Evolutionary conservation across 2,888 invertebrate species (phyloP).

Genomic region (Catocala fraxini): DNA sequence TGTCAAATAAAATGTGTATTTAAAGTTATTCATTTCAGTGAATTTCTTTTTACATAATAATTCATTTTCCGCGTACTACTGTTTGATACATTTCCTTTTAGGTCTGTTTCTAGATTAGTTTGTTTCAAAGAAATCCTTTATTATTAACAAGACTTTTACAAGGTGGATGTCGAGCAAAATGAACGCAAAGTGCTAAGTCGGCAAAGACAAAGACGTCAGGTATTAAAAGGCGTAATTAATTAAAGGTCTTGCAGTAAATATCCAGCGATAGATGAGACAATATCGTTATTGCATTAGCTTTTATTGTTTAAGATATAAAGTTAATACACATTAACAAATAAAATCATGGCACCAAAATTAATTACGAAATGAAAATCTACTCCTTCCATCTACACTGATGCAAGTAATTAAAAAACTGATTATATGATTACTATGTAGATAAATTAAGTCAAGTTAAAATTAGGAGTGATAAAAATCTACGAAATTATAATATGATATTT

Average conservation of each 20-base stretch:
- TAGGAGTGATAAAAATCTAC: conserved; percentile 46
- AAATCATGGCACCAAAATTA: neutral
- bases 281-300: too few species aligned
- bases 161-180: conserved; percentile 27
- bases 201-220: conserved; percentile 22
- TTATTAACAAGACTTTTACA: conserved; percentile 21
- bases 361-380: neutral
- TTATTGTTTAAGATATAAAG: too few species aligned
- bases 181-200: conserved; percentile 30
- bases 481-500: conserved; percentile 50
- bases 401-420: conserved; percentile 36
- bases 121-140: conserved; percentile 44
- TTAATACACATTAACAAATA: neutral
- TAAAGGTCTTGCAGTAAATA: conserved; percentile 1
- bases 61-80: conserved; percentile 34
- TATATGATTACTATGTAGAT: conserved; percentile 25
- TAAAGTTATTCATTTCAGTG: conserved; percentile 22
- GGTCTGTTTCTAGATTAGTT: conserved; percentile 40
- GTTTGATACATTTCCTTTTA: conserved; percentile 37
- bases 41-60: conserved; percentile 19
- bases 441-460: conserved; percentile 44
- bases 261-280: too few species aligned
- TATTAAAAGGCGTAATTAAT: conserved; percentile 35
- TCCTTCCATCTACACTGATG: neutral
- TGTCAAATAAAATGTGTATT: conserved; percentile 25